Evolutionary conservation across 1,140 invertebrate genomes (phyloP), one percentile per base, ranked within the genome.

Genomic region (Lepidotrigona ventralis): DNA sequence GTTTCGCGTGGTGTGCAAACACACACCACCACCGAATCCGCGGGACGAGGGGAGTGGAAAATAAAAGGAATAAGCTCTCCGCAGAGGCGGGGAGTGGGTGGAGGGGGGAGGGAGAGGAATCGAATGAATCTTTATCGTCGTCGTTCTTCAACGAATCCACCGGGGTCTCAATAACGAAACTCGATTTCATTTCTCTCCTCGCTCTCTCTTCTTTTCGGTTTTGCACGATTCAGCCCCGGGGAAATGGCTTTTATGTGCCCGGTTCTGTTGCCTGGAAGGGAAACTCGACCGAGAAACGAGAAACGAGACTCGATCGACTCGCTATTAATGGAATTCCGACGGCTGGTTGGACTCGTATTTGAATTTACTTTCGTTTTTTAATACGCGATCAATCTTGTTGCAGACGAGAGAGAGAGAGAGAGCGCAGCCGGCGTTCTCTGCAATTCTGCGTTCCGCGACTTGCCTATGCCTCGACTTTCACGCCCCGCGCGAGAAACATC

Each of bases 61-160:
- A 77, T 80, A 81, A 87, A 84, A 83, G 81, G 80, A 84, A 86
- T 83, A 84, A 89, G 71, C 74, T 51, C 74, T 51, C 64, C 56
- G 23, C 39, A 6, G 66, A 33, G 64, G 64, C 51, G 54, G 60
- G 51, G 26, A 1, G 26, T n/a, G 60, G 56, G 26, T 0, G 8
- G 54, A 17, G 54, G 26, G 54, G 19, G 19, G 6, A 33, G n/a
- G 19, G 6, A 71, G 46, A 46, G 63, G 80, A 76, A 63, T 78
- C 75, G 81, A 88, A 88, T 88, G 86, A 88, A 88, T 88, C 86
- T 88, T 88, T 87, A 87, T 87, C 86, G 86, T 81, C 64, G 60
- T 70, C 81, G 66, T 66, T 60, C 66, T 83, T 78, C 81, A 75
- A 71, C 80, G 86, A 80, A 85, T 88, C 78, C 83, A 19, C 8